phyloP scores from a whole-genome alignment of 2,888 invertebrate genomes.

The Tenthredo mesomela region DNA sequence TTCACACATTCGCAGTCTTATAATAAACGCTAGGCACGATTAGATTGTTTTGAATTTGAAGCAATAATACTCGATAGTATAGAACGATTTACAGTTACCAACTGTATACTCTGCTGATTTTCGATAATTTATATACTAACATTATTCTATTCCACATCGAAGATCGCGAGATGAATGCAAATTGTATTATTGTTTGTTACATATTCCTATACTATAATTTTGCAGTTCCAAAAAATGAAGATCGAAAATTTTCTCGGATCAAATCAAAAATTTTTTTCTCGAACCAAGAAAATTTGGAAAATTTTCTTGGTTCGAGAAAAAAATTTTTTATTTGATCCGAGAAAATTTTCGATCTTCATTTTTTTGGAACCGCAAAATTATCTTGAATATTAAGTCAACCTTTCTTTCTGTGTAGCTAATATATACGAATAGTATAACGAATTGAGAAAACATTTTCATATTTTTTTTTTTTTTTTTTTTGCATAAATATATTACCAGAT shows the following conservation, averaged over 20 bases:
- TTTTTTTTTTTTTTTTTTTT: background rate
- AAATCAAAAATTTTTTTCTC: no score
- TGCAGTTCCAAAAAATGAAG: no score
- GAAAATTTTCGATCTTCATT: no score
- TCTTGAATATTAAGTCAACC: no score
- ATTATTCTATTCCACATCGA: conserved; percentile 2
- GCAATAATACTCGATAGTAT: background rate
- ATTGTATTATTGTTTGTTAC: no score
- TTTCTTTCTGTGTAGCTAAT: no score
- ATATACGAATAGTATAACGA: background rate
- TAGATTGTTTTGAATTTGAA: background rate
- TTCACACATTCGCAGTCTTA: background rate
- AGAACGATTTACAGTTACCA: conserved; percentile 37
- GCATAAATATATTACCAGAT: conserved; percentile 84
- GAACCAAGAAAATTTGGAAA: no score
- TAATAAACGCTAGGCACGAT: conserved; percentile 5
- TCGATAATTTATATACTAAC: background rate
- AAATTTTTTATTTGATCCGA: no score
- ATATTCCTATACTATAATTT: no score
- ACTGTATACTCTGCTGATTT: conserved; percentile 28
- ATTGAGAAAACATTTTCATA: background rate
- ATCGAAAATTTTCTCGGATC: no score
- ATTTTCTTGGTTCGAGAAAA: no score
- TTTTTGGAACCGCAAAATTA: no score
- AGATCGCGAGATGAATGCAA: conserved; percentile 33